phyloP scores from a whole-genome alignment of 2,888 invertebrate genomes.

The Volucella inanis region DNA sequence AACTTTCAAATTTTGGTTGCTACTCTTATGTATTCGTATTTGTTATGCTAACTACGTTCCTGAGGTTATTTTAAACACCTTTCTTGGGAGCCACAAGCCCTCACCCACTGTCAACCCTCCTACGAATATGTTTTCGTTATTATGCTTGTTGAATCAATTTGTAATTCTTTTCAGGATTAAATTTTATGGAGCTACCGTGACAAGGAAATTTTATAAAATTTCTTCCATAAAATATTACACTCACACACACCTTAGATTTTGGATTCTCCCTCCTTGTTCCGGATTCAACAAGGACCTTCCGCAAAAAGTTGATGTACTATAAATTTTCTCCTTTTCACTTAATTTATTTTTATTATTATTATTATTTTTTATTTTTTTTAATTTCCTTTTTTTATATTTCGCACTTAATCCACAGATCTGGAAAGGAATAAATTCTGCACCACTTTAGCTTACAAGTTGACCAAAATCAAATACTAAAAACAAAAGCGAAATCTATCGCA shows the following conservation, averaged over 20 bases:
- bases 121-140: background rate
- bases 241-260: slow-evolving; percentile 53
- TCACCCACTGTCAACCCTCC: background rate
- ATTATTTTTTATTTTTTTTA: slow-evolving; percentile 18
- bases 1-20: slow-evolving; percentile 20
- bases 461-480: background rate
- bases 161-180: slow-evolving; percentile 46
- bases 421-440: slow-evolving; percentile 36
- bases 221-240: background rate
- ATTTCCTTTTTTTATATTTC: slow-evolving; percentile 27
- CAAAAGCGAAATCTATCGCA: slow-evolving; percentile 18
- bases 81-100: slow-evolving; percentile 4
- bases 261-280: slow-evolving; percentile 40
- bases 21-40: background rate
- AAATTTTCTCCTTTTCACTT: slow-evolving; percentile 33
- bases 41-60: background rate
- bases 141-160: slow-evolving; percentile 68
- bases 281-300: slow-evolving; percentile 46
- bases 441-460: slow-evolving; percentile 27
- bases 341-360: slow-evolving; percentile 11
- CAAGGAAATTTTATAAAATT: slow-evolving; percentile 16
- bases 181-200: slow-evolving; percentile 34
- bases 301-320: slow-evolving; percentile 58
- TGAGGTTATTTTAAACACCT: slow-evolving; percentile 44
- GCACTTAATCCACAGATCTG: slow-evolving; percentile 35